Percentiles rank a stretch among this genome's conserved stretches.
phyloP scores from a whole-genome alignment of 2,888 invertebrate species.

The Troglohyphantes excavatus region DNA sequence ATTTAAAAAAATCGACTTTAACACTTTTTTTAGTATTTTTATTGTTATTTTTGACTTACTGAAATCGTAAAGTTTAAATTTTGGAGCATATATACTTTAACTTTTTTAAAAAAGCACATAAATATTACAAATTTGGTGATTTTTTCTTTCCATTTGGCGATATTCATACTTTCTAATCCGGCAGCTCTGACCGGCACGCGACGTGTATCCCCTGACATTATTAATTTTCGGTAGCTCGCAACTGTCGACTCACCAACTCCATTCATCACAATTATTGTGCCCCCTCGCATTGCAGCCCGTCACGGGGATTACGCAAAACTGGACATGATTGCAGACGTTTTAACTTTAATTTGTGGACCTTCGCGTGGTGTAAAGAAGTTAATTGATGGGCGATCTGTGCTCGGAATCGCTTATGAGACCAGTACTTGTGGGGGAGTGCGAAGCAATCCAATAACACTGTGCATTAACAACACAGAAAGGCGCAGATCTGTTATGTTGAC shows the following conservation, averaged over 20 bases:
- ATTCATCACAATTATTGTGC: conserved; percentile 61
- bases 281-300: conserved; percentile 25
- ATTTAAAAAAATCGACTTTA: too few species aligned
- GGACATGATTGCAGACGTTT: conserved; percentile 68
- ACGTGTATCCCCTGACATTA: conserved; percentile 59
- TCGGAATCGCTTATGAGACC: not conserved
- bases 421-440: not conserved
- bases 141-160: too few species aligned
- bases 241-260: conserved; percentile 38
- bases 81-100: too few species aligned
- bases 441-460: not conserved
- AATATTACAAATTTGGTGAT: too few species aligned
- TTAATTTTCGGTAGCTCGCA: conserved; percentile 46
- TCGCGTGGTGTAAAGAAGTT: conserved; percentile 29
- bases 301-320: conserved; percentile 65
- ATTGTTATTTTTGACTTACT: too few species aligned
- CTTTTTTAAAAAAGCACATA: too few species aligned
- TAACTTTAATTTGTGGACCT: conserved; percentile 41
- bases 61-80: too few species aligned
- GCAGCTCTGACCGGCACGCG: too few species aligned
- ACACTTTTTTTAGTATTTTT: too few species aligned
- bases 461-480: too few species aligned
- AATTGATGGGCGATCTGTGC: conserved; percentile 17
- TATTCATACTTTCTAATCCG: too few species aligned
- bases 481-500: too few species aligned